Conservation (phyloP, 2,888 invertebrate genomes). For the Cephalotes varians region DNA sequence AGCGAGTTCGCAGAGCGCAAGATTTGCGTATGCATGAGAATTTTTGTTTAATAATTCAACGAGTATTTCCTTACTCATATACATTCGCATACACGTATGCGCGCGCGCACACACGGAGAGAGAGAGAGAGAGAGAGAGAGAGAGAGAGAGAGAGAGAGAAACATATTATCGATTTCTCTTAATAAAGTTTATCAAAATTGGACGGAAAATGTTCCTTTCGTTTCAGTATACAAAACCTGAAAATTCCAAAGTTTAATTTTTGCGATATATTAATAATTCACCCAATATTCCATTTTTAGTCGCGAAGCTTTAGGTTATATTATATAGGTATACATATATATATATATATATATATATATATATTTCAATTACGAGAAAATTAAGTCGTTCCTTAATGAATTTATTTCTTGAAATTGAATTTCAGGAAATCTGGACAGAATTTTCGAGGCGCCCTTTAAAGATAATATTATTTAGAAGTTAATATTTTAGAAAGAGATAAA, state of each 20-base stretch:
- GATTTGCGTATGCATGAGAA: slow-evolving; percentile 50
- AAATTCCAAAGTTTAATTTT: slow-evolving; percentile 10
- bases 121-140: too few relatives aligned
- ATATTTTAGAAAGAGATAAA: neutral
- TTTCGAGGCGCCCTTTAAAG: neutral
- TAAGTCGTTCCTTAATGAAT: neutral
- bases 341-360: too few relatives aligned
- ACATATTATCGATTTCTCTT: slow-evolving; percentile 43
- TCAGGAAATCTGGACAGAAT: neutral
- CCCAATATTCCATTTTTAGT: neutral
- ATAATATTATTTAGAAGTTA: slow-evolving; percentile 11
- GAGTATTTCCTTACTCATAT: slow-evolving; percentile 38
- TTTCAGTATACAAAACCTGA: slow-evolving; percentile 18
- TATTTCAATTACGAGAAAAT: slow-evolving; percentile 16
- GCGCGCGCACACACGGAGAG: too few relatives aligned
- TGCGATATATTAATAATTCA: slow-evolving; percentile 30
- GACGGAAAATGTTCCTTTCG: slow-evolving; percentile 10
- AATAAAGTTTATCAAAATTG: slow-evolving; percentile 13
- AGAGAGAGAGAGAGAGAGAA: too few relatives aligned
- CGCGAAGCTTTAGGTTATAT: neutral
- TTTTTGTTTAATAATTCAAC: slow-evolving; percentile 51
- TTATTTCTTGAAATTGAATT: slow-evolving; percentile 16
- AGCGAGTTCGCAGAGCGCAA: neutral
- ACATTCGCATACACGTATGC: too few relatives aligned
- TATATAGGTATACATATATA: too few relatives aligned